Base-by-base conservation (phyloP, 2,888 invertebrate species). In the Autographa pulchrina region DNA sequence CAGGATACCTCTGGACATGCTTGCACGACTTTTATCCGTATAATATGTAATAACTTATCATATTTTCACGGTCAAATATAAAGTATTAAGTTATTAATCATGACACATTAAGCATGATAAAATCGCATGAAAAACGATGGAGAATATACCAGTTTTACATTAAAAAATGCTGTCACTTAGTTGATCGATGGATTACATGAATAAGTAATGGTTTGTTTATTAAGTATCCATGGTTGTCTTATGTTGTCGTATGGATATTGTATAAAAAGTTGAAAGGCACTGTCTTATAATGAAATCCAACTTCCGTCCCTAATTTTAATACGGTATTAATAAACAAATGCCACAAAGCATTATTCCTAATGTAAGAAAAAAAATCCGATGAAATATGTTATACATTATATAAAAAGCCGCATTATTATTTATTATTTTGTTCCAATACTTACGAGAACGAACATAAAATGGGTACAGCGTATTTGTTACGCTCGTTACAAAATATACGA, bases 401-500 rank as follows among this genome's bases (percentile, higher is more conserved):
- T 74, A 77, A 82, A 85, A 85, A 75, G 62, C 71, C 77, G 62
- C 72, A 85, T 82, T 85, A 86, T 78, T 85, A 84, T 82, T 76
- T 81, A 86, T 90, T 87, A 88, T 85, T 86, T 75, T 80, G 76
- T 85, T 77, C 83, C 85, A 85, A 88, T 88, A 87, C 81, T 81
- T 76, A n/a, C n/a, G n/a, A 48, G 48, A 6, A 77, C 77, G 82
- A 81, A 82, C 85, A 89, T 88, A 88, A 87, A 90, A 90, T 86
- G 83, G 79, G 74, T 74, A 74, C 76, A 82, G 80, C 81, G 86
- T 89, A 90, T 90, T 90, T 89, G 88, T 89, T 86, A 86, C 85
- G 85, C 86, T 90, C 86, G 86, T 89, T 89, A 87, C 88, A 87
- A 88, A 91, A 89, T 89, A 90, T 89, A 89, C 83, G 88, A 86